Base-by-base conservation (phyloP, 1,140 invertebrate genomes). In the Tetragnatha versicolor region DNA sequence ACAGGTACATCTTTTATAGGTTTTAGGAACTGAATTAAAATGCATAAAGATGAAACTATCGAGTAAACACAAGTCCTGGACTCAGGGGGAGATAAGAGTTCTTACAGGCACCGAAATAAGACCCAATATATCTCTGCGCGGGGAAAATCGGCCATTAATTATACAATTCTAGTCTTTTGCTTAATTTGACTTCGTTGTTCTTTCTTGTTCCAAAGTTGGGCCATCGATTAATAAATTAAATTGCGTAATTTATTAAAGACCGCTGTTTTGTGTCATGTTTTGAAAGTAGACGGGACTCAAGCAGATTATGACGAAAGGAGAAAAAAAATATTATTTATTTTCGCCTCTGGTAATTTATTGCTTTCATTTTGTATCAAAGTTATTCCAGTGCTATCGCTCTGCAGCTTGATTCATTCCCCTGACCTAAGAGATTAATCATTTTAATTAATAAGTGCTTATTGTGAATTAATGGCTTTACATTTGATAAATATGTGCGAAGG, bases 221-320 rank as follows among this genome's bases (percentile, higher is more conserved):
- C 33, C 45, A 53, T 69, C 66, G 29, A 53, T 69, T 69, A 69
- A 69, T 69, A 53, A 69, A 69, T 69, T 69, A 69, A 69, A 69
- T 53, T 33, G 53, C 29, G 45, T 35, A 35, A 69, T 69, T 69
- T 69, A 51, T 69, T 69, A 69, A 69, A 69, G 25, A 29, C 66
- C 45, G 31, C 45, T 53, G 66, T 29, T 69, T 53, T 35, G 31
- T 69, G 66, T 69, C 66, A 69, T 17, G 49, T 49, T 20, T 37
- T 47, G 12, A 47, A 66, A 47, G 39, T 53, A 69, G 66, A 69
- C 66, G 53, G 39, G 33, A 69, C 31, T 35, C 42, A 29, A 53
- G 12, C 29, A 5, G 14, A 14, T 17, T 7, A 9, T 51, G 49
- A 9, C 2, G 27, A 49, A 20, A 22, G 25, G 17, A 51, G 17